phyloP scores from a whole-genome alignment of 2,888 invertebrate species.

The Ectemnius lituratus region DNA sequence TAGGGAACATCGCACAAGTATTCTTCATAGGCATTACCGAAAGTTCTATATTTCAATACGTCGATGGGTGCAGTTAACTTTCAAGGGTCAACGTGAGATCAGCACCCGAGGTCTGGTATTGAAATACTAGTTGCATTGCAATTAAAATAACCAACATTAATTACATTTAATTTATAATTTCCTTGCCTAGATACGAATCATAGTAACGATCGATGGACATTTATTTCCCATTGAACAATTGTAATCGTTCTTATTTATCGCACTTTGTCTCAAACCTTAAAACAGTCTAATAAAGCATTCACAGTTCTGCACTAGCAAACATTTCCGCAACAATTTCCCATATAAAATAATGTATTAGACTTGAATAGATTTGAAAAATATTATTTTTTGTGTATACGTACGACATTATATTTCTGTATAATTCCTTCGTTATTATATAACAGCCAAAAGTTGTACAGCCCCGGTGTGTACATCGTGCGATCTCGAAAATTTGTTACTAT shows the following conservation, averaged over 20 bases:
- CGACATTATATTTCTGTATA: conserved; percentile 51
- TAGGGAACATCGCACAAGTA: conserved; percentile 50
- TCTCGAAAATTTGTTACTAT: conserved; percentile 37
- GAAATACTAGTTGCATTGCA: conserved; percentile 53
- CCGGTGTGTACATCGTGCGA: conserved; percentile 32
- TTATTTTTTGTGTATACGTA: conserved; percentile 54
- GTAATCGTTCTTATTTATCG: conserved; percentile 20
- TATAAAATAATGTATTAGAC: conserved; percentile 68
- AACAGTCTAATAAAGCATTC: conserved; percentile 50
- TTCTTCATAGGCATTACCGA: conserved; percentile 42
- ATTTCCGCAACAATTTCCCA: conserved; percentile 52
- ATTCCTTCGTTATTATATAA: conserved; percentile 52
- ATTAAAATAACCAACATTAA: conserved; percentile 50
- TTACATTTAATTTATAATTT: conserved; percentile 44
- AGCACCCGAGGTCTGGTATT: conserved; percentile 56
- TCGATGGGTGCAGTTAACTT: conserved; percentile 62
- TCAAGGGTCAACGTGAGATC: conserved; percentile 64
- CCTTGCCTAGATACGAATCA: conserved; percentile 46
- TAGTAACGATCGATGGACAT: conserved; percentile 27
- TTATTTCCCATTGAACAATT: conserved; percentile 13
- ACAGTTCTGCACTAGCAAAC: conserved; percentile 42
- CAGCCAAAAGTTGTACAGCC: conserved; percentile 58
- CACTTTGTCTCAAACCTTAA: conserved; percentile 26
- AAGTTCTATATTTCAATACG: conserved; percentile 51
- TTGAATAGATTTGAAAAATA: conserved; percentile 67